Conservation (phyloP, 2,888 invertebrate species). For the Monochamus alternatus region DNA sequence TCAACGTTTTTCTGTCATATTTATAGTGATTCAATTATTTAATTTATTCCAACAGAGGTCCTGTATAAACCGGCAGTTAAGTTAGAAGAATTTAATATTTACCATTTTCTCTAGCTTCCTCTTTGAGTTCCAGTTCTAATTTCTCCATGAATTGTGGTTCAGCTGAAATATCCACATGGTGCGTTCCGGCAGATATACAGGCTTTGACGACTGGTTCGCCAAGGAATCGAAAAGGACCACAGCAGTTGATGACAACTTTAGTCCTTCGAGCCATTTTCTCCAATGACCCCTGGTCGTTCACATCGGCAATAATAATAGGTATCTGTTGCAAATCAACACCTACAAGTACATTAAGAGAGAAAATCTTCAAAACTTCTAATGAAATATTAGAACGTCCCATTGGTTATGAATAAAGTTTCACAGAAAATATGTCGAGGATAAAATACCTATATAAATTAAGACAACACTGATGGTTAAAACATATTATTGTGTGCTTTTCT, state of each 20-base stretch:
- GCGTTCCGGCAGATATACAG: constrained; percentile 82
- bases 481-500: too few relatives aligned
- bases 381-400: too few relatives aligned
- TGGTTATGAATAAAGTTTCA: too few relatives aligned
- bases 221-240: constrained; percentile 89
- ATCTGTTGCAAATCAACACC: constrained; percentile 48
- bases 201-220: constrained; percentile 93
- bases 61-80: too few relatives aligned
- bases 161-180: constrained; percentile 94
- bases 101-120: constrained; percentile 80
- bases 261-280: constrained; percentile 85
- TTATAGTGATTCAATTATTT: too few relatives aligned
- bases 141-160: constrained; percentile 80
- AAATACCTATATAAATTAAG: too few relatives aligned
- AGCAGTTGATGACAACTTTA: constrained; percentile 89
- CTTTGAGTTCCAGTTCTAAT: constrained; percentile 82
- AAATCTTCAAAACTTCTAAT: neutral
- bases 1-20: too few relatives aligned
- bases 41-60: too few relatives aligned
- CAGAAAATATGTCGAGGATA: too few relatives aligned
- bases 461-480: too few relatives aligned
- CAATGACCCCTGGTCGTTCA: constrained; percentile 81
- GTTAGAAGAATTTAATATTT: neutral
- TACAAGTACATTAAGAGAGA: constrained; percentile 27
- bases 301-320: constrained; percentile 77